A percentile compares a stretch with the other conserved stretches of the same genome.
Conservation (phyloP, 1,140 invertebrate genomes). For the Batillaria attramentaria region DNA sequence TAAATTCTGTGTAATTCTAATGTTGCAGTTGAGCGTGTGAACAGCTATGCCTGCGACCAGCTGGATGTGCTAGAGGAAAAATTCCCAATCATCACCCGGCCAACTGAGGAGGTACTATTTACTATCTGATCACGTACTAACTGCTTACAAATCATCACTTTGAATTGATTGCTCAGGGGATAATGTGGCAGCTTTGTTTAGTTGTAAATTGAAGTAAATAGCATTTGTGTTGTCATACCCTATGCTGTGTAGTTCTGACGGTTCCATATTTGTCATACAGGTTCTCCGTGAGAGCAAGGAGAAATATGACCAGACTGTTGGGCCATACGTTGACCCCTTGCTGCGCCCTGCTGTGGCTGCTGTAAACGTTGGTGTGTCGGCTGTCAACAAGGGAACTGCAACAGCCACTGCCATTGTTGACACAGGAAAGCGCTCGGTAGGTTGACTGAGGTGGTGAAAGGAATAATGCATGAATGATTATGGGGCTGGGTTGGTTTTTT, state of each 20-base stretch:
- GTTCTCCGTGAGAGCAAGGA: neutral
- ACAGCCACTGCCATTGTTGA: slow-evolving; percentile 4
- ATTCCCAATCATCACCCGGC: slow-evolving; percentile 42
- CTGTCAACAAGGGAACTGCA: slow-evolving; percentile 10
- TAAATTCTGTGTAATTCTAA: neutral
- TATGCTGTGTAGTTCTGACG: no score
- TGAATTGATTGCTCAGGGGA: no score
- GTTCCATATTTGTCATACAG: neutral
- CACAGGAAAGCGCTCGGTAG: slow-evolving; percentile 13
- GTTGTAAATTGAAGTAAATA: no score
- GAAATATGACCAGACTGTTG: slow-evolving; percentile 7
- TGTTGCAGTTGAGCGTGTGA: slow-evolving; percentile 34
- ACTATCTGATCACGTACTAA: neutral
- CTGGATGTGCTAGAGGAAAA: slow-evolving; percentile 53
- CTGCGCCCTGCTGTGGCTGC: slow-evolving; percentile 1
- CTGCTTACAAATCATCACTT: neutral
- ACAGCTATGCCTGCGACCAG: slow-evolving; percentile 49
- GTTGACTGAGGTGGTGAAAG: no score
- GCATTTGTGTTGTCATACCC: no score
- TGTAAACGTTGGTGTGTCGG: slow-evolving; percentile 6
- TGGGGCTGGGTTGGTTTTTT: no score
- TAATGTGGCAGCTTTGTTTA: no score
- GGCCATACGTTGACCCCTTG: slow-evolving; percentile 15
- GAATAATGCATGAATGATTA: no score
- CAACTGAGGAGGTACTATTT: slow-evolving; percentile 37